Percentiles rank a stretch among this genome's conserved stretches.
Evolutionary conservation across 1,140 invertebrate genomes (phyloP).

Genomic region (Cydia splendana): DNA sequence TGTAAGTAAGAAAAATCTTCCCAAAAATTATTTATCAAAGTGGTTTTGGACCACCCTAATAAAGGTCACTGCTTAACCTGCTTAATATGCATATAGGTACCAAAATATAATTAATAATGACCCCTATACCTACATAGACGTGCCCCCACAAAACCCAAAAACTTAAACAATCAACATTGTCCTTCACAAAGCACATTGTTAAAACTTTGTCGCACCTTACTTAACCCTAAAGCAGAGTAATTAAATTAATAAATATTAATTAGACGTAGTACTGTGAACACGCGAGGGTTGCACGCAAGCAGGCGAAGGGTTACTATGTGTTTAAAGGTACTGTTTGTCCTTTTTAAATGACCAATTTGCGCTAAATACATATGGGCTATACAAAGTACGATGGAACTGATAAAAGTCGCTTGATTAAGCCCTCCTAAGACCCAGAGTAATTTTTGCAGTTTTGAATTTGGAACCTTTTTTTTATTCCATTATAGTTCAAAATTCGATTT

Average conservation of each 20-base stretch:
- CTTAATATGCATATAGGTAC: no score
- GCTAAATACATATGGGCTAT: slow-evolving; percentile 18
- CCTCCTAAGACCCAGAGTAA: no score
- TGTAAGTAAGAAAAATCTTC: no score
- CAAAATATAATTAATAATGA: neutral
- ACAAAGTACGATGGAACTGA: neutral
- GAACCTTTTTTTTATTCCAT: no score
- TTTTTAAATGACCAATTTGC: slow-evolving; percentile 24
- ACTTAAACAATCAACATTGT: slow-evolving; percentile 9
- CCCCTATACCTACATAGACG: neutral
- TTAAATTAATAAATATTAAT: slow-evolving; percentile 54
- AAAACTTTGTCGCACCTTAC: slow-evolving; percentile 9
- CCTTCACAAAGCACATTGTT: neutral
- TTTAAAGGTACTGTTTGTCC: slow-evolving; percentile 20
- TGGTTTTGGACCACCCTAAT: no score
- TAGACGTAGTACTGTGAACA: slow-evolving; percentile 30
- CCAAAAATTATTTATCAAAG: no score
- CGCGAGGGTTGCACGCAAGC: slow-evolving; percentile 37
- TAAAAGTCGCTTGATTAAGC: neutral
- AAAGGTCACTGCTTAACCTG: no score
- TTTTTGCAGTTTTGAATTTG: no score
- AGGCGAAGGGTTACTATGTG: slow-evolving; percentile 36
- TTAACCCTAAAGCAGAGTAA: slow-evolving; percentile 44
- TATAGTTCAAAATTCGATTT: no score
- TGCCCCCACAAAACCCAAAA: neutral